Conservation (phyloP, 2,797 vertebrate species). For the Decapterus maruadsi region DNA sequence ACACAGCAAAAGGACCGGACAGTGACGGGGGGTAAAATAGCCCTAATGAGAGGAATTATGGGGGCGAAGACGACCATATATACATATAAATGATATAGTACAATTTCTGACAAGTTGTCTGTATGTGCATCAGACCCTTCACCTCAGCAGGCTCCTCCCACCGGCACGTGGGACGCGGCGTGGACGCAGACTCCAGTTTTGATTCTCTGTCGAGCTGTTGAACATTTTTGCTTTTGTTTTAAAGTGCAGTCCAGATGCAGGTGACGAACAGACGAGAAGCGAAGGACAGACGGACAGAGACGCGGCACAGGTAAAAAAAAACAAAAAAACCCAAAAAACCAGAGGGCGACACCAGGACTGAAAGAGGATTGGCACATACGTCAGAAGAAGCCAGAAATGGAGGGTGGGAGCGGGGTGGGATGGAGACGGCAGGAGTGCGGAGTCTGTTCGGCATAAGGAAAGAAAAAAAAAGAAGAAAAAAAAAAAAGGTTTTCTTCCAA, state of each 20-base stretch:
- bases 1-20: conserved; percentile 23
- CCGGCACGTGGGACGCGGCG: neutral
- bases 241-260: conserved; percentile 89
- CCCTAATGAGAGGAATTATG: conserved; percentile 47
- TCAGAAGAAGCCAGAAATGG: conserved; percentile 57
- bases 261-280: conserved; percentile 74
- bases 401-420: conserved; percentile 27
- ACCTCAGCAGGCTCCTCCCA: conserved; percentile 10
- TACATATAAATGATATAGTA: conserved; percentile 53
- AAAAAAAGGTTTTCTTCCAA: conserved; percentile 19
- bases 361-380: conserved; percentile 76
- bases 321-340: too few species aligned
- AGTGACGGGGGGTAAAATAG: conserved; percentile 23
- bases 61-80: conserved; percentile 40
- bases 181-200: conserved; percentile 30
- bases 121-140: conserved; percentile 38
- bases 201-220: conserved; percentile 41
- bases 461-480: conserved; percentile 22
- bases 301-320: conserved; percentile 52
- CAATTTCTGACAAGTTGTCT: conserved; percentile 46
- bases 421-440: conserved; percentile 33
- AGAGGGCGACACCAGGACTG: conserved; percentile 24
- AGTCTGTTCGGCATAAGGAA: conserved; percentile 46
- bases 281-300: conserved; percentile 49
- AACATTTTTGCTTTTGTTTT: conserved; percentile 75